Base-by-base conservation (phyloP, 2,797 vertebrate genomes). In the Protosalanx chinensis region DNA sequence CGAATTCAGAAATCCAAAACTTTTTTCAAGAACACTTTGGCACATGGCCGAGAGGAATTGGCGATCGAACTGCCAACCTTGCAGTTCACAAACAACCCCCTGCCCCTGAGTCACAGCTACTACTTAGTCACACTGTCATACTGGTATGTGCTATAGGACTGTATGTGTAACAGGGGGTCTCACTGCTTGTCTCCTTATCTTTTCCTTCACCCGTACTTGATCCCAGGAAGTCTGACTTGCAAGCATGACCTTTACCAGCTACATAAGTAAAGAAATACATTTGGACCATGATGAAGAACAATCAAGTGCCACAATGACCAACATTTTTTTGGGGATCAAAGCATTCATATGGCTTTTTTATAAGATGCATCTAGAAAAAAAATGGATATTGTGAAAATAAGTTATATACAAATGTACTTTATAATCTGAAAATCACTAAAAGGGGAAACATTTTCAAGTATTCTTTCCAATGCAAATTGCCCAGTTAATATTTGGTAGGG, bases 401-500 rank as follows among this genome's bases (percentile, higher is more conserved):
- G 85, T 84, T 68, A 83, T 84, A 83, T 77, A 69, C 84, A 81
- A 85, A 86, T 88, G 89, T 87, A 87, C 78, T 79, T 87, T 82
- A 89, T 90, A 88, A 87, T 89, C 80, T 88, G 86, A 85, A 82
- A 76, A 76, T 69, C 72, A 87, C 82, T 82, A 89, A 87, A 87
- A 89, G 87, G 81, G 81, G 84, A 70, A 80, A 75, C 23, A 81
- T 85, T 86, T 84, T 86, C 88, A 82, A 85, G 87, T 69, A 89
- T 86, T 80, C 81, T 82, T 85, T 82, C 82, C 88, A 87, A 89
- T 87, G 81, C 86, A 85, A 88, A 90, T 83, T 88, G 88, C 86
- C 76, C 79, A 82, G 77, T 87, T 81, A 86, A 85, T 90, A 90
- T 89, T 90, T 83, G 82, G 86, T 73, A 75, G 72, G 73, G 71